Conservation (phyloP, 2,797 vertebrate species). For the Crocodylus rhombifer region DNA sequence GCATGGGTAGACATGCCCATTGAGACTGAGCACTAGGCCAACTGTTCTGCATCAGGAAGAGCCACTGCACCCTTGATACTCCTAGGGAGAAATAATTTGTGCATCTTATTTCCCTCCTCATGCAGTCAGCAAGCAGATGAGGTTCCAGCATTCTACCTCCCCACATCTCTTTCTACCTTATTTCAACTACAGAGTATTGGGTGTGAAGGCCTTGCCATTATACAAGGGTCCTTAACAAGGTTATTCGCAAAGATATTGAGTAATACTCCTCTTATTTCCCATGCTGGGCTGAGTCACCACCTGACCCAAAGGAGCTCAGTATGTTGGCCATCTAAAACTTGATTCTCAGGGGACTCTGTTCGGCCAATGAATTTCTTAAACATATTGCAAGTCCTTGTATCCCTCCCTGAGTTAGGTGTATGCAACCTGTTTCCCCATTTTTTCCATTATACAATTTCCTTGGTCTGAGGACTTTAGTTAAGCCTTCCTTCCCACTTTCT, state of each 20-base stretch:
- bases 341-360: neutral
- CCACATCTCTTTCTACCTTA: neutral
- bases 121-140: neutral
- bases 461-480: neutral
- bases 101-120: neutral
- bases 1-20: too few species aligned
- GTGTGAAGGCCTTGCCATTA: neutral
- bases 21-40: neutral
- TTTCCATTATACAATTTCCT: neutral
- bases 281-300: neutral
- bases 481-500: neutral
- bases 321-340: fast-evolving
- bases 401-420: neutral
- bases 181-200: fast-evolving
- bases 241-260: fast-evolving
- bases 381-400: neutral
- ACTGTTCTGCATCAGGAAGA: neutral
- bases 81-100: neutral
- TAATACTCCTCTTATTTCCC: neutral
- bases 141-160: neutral
- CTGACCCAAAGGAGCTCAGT: neutral
- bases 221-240: neutral
- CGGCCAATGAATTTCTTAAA: neutral
- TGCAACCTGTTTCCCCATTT: neutral
- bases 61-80: fast-evolving